phyloP scores from a whole-genome alignment of 2,888 invertebrate genomes.

The Euzophera pinguis region DNA sequence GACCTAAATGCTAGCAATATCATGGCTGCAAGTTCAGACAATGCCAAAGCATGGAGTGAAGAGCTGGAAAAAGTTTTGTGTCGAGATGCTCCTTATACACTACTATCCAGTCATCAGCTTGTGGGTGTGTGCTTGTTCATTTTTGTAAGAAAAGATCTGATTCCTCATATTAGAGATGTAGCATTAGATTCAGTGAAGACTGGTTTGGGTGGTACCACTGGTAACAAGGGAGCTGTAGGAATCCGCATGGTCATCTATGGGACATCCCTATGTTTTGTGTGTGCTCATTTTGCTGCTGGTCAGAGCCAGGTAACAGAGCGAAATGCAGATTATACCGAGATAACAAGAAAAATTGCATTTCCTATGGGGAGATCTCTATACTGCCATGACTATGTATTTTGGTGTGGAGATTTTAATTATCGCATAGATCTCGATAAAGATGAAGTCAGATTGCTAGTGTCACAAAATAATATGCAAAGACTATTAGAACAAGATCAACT shows the following conservation, averaged over 20 bases:
- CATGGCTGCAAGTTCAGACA: slow-evolving; percentile 94
- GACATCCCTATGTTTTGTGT: slow-evolving; percentile 97
- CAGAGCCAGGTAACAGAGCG: slow-evolving; percentile 97
- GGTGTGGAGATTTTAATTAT: slow-evolving; percentile 99
- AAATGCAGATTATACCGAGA: slow-evolving; percentile 98
- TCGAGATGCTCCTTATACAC: slow-evolving; percentile 91
- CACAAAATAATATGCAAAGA: slow-evolving; percentile 85
- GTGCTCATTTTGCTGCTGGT: slow-evolving; percentile 99
- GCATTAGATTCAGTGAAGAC: slow-evolving; percentile 98
- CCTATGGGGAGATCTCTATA: slow-evolving; percentile 95
- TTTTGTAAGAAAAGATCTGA: slow-evolving; percentile 93
- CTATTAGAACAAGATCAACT: slow-evolving; percentile 94
- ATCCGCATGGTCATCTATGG: slow-evolving; percentile 95
- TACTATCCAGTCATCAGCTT: slow-evolving; percentile 95
- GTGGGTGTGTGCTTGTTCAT: slow-evolving; percentile 99
- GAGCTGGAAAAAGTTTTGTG: slow-evolving; percentile 95
- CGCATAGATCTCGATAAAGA: slow-evolving; percentile 97
- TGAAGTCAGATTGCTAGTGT: slow-evolving; percentile 91
- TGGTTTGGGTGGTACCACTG: slow-evolving; percentile 97
- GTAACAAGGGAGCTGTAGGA: slow-evolving; percentile 97
- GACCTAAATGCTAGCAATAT: slow-evolving; percentile 99
- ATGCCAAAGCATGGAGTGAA: slow-evolving; percentile 96
- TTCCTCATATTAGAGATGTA: slow-evolving; percentile 94
- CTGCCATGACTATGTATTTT: slow-evolving; percentile 98
- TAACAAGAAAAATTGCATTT: slow-evolving; percentile 93